A percentile compares a stretch with the other conserved stretches of the same genome.
Conservation (phyloP, 1,140 invertebrate species). For the Anastatus disparis region DNA sequence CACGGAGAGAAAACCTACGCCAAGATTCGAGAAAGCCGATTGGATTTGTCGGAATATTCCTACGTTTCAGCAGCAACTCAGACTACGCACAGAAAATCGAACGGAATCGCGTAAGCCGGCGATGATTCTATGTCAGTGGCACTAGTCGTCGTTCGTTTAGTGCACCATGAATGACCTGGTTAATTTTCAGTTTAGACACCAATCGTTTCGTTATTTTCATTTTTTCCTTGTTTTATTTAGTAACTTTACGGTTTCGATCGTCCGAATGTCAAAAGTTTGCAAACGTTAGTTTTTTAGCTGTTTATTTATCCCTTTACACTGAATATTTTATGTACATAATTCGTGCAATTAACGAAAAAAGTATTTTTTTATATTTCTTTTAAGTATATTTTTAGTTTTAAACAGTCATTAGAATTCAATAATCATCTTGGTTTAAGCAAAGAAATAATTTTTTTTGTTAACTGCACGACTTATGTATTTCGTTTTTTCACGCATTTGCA, state of each 20-base stretch:
- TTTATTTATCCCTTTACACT: too few species aligned
- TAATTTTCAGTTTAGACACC: not conserved
- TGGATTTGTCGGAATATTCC: slow-evolving; percentile 49
- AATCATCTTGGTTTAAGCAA: not conserved
- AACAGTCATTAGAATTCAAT: not conserved
- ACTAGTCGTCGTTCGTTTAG: slow-evolving; percentile 19
- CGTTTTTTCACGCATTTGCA: not conserved
- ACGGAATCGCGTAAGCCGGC: slow-evolving; percentile 59
- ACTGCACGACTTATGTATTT: slow-evolving; percentile 15
- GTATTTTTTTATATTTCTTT: not conserved
- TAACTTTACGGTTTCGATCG: slow-evolving; percentile 39
- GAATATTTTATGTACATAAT: too few species aligned
- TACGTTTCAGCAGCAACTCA: slow-evolving; percentile 41
- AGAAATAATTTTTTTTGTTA: not conserved
- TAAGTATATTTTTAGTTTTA: not conserved
- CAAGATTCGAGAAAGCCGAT: slow-evolving; percentile 49
- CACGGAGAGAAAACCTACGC: slow-evolving; percentile 51
- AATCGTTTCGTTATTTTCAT: not conserved
- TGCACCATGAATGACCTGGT: slow-evolving; percentile 20
- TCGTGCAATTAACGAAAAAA: slow-evolving; percentile 7
- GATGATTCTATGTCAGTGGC: slow-evolving; percentile 33
- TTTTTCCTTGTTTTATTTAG: slow-evolving; percentile 2
- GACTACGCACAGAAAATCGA: not conserved
- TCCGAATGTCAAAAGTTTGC: slow-evolving; percentile 9
- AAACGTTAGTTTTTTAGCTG: not conserved